Conservation (phyloP, 2,888 invertebrate species). For the Pachymerium ferrugineum region DNA sequence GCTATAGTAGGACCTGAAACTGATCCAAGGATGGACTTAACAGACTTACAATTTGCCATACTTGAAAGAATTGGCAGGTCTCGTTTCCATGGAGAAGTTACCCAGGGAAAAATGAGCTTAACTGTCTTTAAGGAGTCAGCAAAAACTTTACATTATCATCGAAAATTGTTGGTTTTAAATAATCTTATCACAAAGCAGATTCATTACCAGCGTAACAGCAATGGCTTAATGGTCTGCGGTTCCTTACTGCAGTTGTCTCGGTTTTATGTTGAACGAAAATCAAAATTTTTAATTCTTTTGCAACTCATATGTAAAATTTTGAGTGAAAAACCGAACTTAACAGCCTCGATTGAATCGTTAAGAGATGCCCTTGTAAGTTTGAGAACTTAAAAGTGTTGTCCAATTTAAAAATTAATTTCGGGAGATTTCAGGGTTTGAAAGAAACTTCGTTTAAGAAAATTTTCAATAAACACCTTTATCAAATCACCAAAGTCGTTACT, state of each 20-base stretch:
- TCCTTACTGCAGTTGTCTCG: slow-evolving; percentile 45
- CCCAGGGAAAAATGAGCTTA: slow-evolving; percentile 60
- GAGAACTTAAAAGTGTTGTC: too few relatives aligned
- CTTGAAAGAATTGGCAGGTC: slow-evolving; percentile 69
- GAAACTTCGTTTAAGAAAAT: not conserved
- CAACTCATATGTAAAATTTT: slow-evolving; percentile 55
- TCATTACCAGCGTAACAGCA: slow-evolving; percentile 38
- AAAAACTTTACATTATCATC: slow-evolving; percentile 59
- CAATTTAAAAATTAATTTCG: too few relatives aligned
- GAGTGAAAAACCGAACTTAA: slow-evolving; percentile 53
- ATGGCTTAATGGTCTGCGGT: slow-evolving; percentile 38
- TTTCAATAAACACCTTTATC: not conserved
- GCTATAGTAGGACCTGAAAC: slow-evolving; percentile 53
- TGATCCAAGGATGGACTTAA: slow-evolving; percentile 52
- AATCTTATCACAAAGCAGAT: slow-evolving; percentile 60
- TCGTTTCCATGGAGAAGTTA: slow-evolving; percentile 63
- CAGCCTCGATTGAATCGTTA: slow-evolving; percentile 45
- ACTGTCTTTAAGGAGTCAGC: slow-evolving; percentile 39
- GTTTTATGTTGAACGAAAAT: slow-evolving; percentile 58
- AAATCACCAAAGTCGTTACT: not conserved
- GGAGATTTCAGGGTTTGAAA: slow-evolving; percentile 6
- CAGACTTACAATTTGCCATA: slow-evolving; percentile 60
- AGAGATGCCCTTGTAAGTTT: slow-evolving; percentile 54
- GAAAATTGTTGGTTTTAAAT: slow-evolving; percentile 57
- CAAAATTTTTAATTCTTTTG: slow-evolving; percentile 53